phyloP scores from a whole-genome alignment of 2,113 vertebrate genomes.

The Strix aluco region DNA sequence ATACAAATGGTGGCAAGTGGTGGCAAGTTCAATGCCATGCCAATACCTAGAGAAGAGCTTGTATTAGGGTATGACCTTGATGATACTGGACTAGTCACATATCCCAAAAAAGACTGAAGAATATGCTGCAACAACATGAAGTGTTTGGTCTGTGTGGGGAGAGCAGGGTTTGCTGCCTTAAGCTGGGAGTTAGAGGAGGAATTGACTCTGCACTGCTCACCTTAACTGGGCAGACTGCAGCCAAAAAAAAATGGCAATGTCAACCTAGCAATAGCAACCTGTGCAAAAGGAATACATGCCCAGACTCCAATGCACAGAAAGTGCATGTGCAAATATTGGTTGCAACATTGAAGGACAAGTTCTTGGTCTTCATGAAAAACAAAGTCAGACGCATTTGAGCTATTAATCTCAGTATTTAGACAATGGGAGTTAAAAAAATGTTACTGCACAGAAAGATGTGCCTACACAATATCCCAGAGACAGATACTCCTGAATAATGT shows the following conservation, averaged over 20 bases:
- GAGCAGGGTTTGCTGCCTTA: not conserved
- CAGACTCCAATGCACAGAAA: not conserved
- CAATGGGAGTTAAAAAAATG: not conserved
- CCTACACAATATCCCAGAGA: not conserved
- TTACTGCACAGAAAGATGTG: not conserved
- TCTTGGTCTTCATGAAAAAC: not conserved
- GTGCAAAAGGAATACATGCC: not conserved
- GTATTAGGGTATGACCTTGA: not conserved
- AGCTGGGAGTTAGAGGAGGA: not conserved
- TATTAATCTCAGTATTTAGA: not conserved
- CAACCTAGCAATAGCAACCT: not conserved
- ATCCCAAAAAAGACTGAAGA: not conserved
- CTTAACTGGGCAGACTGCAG: not conserved
- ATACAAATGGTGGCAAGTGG: not conserved
- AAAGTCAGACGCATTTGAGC: not conserved
- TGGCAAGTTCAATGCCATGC: not conserved
- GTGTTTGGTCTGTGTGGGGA: not conserved
- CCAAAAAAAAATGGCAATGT: not conserved
- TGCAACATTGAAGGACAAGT: not conserved
- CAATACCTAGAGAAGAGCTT: not conserved
- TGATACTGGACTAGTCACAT: not conserved
- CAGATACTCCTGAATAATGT: not conserved
- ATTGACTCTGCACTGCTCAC: not conserved
- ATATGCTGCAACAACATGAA: not conserved
- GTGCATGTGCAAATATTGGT: not conserved